Evolutionary conservation across 2,888 invertebrate species (phyloP).

Genomic region (Neoitamus cyanurus): DNA sequence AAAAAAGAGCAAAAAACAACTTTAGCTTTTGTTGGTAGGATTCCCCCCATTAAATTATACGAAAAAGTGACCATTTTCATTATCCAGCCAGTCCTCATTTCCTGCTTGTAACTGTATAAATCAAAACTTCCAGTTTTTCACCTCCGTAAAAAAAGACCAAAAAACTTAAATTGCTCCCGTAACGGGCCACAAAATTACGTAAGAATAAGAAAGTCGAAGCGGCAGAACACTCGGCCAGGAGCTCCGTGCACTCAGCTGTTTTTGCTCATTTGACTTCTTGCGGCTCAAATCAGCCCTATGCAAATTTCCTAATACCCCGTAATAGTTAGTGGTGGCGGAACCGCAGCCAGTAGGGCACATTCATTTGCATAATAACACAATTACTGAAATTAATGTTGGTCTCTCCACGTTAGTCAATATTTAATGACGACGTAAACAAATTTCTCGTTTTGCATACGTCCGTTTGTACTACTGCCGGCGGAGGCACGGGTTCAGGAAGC

Average conservation of each 20-base stretch:
- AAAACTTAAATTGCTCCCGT: not conserved
- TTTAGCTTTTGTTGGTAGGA: too few relatives aligned
- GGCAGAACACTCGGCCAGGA: not conserved
- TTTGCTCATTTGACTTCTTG: constrained; percentile 35
- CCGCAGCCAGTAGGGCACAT: not conserved
- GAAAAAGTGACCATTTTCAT: too few relatives aligned
- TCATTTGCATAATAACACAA: constrained; percentile 44
- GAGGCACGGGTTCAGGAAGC: not conserved
- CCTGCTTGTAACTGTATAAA: not conserved
- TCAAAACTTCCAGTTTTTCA: not conserved
- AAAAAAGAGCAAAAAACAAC: too few relatives aligned
- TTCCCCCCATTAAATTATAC: too few relatives aligned
- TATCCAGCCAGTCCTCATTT: not conserved
- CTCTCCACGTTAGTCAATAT: constrained; percentile 37
- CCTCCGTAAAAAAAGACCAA: not conserved
- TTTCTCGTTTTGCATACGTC: constrained; percentile 2
- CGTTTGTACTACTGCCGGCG: not conserved
- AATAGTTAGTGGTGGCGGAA: constrained; percentile 23
- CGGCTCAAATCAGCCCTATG: constrained; percentile 38
- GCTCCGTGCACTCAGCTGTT: not conserved
- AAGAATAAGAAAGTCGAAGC: not conserved
- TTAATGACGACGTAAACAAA: constrained; percentile 42
- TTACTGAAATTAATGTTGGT: constrained; percentile 41
- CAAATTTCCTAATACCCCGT: constrained; percentile 36
- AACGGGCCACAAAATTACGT: not conserved